A percentile compares a stretch with the other conserved stretches of the same genome.
These are phyloP conservation scores for Campoplex capitator DNA, from an alignment of 2,888 invertebrate genomes.

Conservation along the genomic window DNA sequence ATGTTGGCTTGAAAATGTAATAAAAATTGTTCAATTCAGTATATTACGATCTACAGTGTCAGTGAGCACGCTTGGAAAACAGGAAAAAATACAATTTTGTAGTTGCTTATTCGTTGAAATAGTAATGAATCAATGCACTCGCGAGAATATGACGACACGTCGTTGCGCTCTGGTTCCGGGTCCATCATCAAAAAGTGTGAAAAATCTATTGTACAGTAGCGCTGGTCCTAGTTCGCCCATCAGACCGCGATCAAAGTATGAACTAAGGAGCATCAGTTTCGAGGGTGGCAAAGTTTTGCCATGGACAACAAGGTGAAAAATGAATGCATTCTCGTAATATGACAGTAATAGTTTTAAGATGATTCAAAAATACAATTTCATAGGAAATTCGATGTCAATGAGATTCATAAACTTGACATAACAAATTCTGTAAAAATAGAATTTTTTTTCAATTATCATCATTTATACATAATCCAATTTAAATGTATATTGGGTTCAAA, in stretches of 20 bases:
- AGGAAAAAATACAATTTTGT: not conserved
- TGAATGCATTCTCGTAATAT: not conserved
- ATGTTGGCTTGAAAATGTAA: too few species aligned
- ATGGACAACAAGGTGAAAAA: conserved; percentile 82
- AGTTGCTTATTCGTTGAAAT: conserved; percentile 48
- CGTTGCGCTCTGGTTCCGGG: conserved; percentile 72
- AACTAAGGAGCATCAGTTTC: conserved; percentile 84
- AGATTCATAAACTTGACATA: not conserved
- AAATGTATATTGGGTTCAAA: not conserved
- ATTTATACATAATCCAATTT: too few species aligned
- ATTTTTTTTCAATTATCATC: conserved; percentile 38
- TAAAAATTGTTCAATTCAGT: not conserved
- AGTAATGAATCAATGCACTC: conserved; percentile 76
- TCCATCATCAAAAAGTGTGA: conserved; percentile 77
- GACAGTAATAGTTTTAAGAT: too few species aligned
- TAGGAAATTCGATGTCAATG: too few species aligned
- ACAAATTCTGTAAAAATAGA: not conserved
- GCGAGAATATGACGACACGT: conserved; percentile 72
- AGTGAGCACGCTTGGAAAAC: conserved; percentile 77
- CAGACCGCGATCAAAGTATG: conserved; percentile 82
- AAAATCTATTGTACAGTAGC: conserved; percentile 73
- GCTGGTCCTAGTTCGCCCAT: conserved; percentile 78
- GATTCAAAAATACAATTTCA: too few species aligned
- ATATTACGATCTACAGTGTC: conserved; percentile 15
- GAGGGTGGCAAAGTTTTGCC: conserved; percentile 84